These are phyloP conservation scores for Leptinotarsa haldemani DNA, from an alignment of 2,888 invertebrate genomes.

Conservation along the genomic window DNA sequence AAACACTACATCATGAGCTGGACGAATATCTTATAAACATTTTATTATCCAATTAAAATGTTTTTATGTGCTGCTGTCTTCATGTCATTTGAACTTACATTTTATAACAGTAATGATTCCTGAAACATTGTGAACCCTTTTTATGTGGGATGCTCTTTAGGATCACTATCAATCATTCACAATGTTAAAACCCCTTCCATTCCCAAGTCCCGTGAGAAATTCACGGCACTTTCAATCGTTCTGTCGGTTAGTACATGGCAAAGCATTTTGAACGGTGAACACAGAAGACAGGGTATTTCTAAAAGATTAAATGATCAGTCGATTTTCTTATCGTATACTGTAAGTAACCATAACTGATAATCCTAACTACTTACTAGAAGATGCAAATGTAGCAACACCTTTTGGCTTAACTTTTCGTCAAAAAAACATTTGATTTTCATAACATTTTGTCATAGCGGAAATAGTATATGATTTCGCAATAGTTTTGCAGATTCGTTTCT, in stretches of 20 bases:
- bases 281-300: slow-evolving; percentile 7
- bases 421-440: not conserved
- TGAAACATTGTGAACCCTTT: slow-evolving; percentile 21
- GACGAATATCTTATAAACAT: slow-evolving; percentile 35
- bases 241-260: slow-evolving; percentile 7
- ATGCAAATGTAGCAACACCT: slow-evolving; percentile 14
- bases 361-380: not conserved
- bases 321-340: not conserved
- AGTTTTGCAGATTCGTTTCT: not conserved
- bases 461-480: not conserved
- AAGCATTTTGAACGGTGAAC: slow-evolving; percentile 9
- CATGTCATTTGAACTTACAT: slow-evolving; percentile 41
- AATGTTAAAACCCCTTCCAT: slow-evolving; percentile 4
- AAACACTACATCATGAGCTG: slow-evolving; percentile 27
- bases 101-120: slow-evolving; percentile 29
- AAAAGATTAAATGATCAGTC: slow-evolving; percentile 5
- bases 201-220: not conserved
- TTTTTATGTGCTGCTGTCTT: slow-evolving; percentile 45
- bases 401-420: not conserved
- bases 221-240: not conserved
- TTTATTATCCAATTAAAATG: slow-evolving; percentile 40
- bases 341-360: not conserved
- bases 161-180: slow-evolving; percentile 31
- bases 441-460: too few relatives aligned
- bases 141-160: slow-evolving; percentile 20